A percentile compares a stretch with the other conserved stretches of the same genome.
Evolutionary conservation across 2,113 vertebrate species (phyloP).

Genomic region (Cyanoramphus novaezelandiae): DNA sequence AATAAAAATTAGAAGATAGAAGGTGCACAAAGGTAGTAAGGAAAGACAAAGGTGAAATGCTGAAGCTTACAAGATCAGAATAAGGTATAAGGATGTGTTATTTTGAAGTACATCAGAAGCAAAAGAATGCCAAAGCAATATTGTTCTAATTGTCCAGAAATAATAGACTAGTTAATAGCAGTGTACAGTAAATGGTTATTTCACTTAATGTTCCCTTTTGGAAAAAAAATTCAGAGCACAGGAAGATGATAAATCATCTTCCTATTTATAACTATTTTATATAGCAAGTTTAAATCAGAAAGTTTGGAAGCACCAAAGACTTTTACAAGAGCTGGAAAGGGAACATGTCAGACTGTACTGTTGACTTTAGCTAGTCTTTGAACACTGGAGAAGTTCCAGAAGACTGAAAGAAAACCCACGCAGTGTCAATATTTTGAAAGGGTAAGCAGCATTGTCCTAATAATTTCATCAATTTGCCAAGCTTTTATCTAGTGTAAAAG

Average conservation of each 20-base stretch:
- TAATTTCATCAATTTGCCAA: neutral
- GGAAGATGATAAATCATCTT: neutral
- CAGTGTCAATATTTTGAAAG: neutral
- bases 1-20: neutral
- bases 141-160: neutral
- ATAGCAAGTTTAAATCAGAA: neutral
- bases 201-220: neutral
- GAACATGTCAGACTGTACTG: neutral
- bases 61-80: neutral
- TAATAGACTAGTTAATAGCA: neutral
- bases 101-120: neutral
- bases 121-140: neutral
- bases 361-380: neutral
- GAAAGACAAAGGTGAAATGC: neutral
- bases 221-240: neutral
- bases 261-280: neutral
- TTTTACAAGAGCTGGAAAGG: neutral
- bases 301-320: neutral
- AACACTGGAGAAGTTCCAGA: neutral
- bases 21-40: neutral
- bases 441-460: neutral
- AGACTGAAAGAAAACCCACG: neutral
- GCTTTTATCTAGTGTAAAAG: neutral
- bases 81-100: neutral
- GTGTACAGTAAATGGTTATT: neutral